Conservation (phyloP, 2,113 vertebrate genomes). For the Macrotis lagotis region DNA sequence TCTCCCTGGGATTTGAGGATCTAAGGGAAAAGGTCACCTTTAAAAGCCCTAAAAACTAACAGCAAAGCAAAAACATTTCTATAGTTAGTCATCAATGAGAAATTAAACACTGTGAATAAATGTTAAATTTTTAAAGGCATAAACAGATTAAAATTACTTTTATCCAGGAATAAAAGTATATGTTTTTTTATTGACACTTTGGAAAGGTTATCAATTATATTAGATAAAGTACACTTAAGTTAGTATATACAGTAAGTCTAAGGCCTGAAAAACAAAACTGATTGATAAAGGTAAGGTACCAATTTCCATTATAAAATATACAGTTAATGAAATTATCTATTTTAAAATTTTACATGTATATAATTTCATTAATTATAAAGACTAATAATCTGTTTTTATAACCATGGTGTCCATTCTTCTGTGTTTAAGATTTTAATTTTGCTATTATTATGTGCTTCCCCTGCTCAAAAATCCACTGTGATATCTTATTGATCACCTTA, state of each 20-base stretch:
- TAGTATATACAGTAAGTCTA: too few relatives aligned
- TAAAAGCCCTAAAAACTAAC: background rate
- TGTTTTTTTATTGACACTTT: background rate
- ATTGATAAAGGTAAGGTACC: background rate
- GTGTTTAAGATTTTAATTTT: background rate
- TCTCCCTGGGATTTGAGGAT: background rate
- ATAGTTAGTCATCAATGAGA: background rate
- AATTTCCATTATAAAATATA: too few relatives aligned
- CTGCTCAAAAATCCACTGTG: background rate
- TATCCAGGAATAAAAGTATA: background rate
- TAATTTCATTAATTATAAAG: conserved; percentile 11
- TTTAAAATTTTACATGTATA: too few relatives aligned
- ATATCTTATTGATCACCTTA: background rate
- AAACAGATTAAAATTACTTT: conserved; percentile 29
- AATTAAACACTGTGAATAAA: background rate
- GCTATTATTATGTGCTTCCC: background rate
- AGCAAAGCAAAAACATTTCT: background rate
- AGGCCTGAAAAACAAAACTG: background rate
- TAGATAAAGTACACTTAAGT: background rate
- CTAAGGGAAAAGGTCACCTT: background rate
- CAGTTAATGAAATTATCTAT: too few relatives aligned
- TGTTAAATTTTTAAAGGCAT: conserved; percentile 37
- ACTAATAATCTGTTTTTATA: background rate
- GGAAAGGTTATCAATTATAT: background rate
- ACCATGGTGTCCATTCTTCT: background rate